Percentiles rank a stretch among this genome's conserved stretches.
These are phyloP conservation scores for Liopterus haemorrhoidalis DNA, from an alignment of 2,888 invertebrate species.

Conservation along the genomic window DNA sequence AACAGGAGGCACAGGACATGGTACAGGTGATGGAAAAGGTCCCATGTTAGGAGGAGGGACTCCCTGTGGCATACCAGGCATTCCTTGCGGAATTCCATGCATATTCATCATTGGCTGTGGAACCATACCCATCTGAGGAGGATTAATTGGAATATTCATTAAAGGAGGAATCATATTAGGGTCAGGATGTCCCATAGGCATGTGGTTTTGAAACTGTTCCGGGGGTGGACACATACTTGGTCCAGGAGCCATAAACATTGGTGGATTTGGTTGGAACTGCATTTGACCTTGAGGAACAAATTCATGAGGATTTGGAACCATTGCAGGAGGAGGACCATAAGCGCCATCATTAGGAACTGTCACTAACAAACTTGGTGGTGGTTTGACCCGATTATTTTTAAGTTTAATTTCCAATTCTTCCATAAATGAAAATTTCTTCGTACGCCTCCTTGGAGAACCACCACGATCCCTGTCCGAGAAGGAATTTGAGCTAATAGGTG, in stretches of 20 bases:
- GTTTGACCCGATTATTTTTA: slow-evolving; percentile 17
- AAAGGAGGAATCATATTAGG: too few species aligned
- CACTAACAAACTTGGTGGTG: not conserved
- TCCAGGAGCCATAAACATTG: slow-evolving; percentile 40
- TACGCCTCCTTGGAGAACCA: slow-evolving; percentile 19
- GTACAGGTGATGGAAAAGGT: not conserved
- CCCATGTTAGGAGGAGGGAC: not conserved
- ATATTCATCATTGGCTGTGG: slow-evolving; percentile 5
- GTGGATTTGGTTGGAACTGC: slow-evolving; percentile 37
- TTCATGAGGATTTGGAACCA: slow-evolving; percentile 15
- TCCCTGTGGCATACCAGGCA: not conserved
- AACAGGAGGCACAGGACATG: not conserved
- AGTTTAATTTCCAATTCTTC: slow-evolving; percentile 42
- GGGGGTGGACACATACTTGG: too few species aligned
- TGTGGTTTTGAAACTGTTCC: too few species aligned
- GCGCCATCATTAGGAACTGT: slow-evolving; percentile 3
- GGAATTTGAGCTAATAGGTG: slow-evolving; percentile 17
- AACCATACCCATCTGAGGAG: slow-evolving; percentile 6
- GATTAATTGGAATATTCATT: slow-evolving; percentile 15
- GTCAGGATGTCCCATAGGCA: too few species aligned
- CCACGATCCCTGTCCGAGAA: slow-evolving; percentile 11
- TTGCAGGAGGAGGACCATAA: slow-evolving; percentile 19
- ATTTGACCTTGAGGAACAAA: not conserved
- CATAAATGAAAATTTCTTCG: slow-evolving; percentile 39
- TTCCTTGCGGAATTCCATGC: slow-evolving; percentile 1